A percentile compares a stretch with the other conserved stretches of the same genome.
Conservation (phyloP, 2,888 invertebrate genomes). For the Onchidella celtica region DNA sequence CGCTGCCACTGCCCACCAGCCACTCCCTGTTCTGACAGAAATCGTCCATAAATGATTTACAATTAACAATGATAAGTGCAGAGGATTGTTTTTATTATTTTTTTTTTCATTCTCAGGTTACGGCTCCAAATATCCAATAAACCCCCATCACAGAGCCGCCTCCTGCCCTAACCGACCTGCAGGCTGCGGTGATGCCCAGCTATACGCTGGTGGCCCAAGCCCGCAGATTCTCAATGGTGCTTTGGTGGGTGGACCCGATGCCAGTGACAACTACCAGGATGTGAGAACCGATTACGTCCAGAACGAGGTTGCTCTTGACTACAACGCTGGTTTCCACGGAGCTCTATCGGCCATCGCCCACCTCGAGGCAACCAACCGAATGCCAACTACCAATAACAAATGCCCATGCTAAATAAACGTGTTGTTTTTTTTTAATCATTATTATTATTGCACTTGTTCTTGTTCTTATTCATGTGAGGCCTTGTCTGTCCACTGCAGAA, state of each 20-base stretch:
- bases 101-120: no score
- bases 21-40: no score
- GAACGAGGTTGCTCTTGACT: constrained; percentile 70
- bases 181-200: constrained; percentile 67
- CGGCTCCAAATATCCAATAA: constrained; percentile 59
- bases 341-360: constrained; percentile 61
- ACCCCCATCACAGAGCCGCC: constrained; percentile 65
- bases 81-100: no score
- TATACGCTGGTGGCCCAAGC: constrained; percentile 57
- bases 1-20: no score
- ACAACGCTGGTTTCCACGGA: constrained; percentile 71
- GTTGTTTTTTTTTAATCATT: no score
- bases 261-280: constrained; percentile 60
- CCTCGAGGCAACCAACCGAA: constrained; percentile 11
- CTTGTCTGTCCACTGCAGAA: no score
- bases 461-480: no score
- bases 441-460: no score
- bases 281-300: constrained; percentile 60
- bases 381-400: constrained; percentile 51
- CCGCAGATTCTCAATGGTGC: constrained; percentile 64
- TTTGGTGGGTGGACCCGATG: constrained; percentile 71
- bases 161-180: constrained; percentile 71
- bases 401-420: constrained; percentile 51
- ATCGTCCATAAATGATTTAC: no score
- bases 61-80: no score